Percentiles rank a stretch among this genome's conserved stretches.
phyloP scores from a whole-genome alignment of 2,797 vertebrate species.

The Acestrorhynchus altus region DNA sequence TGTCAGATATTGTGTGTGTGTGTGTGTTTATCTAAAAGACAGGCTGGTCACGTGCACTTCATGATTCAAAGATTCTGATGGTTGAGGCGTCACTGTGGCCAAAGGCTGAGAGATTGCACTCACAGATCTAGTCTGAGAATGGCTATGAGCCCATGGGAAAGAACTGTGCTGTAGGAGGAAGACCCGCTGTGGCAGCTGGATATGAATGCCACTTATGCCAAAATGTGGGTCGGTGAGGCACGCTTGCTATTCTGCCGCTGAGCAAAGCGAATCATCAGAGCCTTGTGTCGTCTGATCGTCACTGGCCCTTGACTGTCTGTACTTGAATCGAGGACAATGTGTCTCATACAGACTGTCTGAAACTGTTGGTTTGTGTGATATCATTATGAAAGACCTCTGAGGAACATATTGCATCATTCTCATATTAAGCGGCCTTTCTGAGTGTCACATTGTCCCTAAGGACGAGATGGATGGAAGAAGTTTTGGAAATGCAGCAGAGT shows the following conservation, averaged over 20 bases:
- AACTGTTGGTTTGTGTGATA: conserved; percentile 36
- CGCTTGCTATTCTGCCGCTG: conserved; percentile 80
- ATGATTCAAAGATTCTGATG: conserved; percentile 29
- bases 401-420: conserved; percentile 39
- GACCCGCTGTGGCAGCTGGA: conserved; percentile 72
- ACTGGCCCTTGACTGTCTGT: conserved; percentile 33
- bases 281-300: conserved; percentile 46
- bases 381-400: conserved; percentile 43
- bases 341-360: conserved; percentile 23
- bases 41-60: conserved; percentile 6
- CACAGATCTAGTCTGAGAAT: conserved; percentile 29
- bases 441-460: neutral
- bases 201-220: conserved; percentile 85
- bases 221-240: conserved; percentile 85
- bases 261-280: conserved; percentile 50
- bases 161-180: conserved; percentile 85
- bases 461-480: neutral
- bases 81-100: conserved; percentile 53
- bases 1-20: conserved; percentile 60
- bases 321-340: conserved; percentile 43
- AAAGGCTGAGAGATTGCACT: conserved; percentile 55
- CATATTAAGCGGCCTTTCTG: neutral
- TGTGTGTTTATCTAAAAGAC: conserved; percentile 19
- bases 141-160: conserved; percentile 78
- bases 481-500: neutral